A percentile compares a stretch with the other conserved stretches of the same genome.
Conservation (phyloP, 2,113 vertebrate species). For the Halcyon senegalensis region DNA sequence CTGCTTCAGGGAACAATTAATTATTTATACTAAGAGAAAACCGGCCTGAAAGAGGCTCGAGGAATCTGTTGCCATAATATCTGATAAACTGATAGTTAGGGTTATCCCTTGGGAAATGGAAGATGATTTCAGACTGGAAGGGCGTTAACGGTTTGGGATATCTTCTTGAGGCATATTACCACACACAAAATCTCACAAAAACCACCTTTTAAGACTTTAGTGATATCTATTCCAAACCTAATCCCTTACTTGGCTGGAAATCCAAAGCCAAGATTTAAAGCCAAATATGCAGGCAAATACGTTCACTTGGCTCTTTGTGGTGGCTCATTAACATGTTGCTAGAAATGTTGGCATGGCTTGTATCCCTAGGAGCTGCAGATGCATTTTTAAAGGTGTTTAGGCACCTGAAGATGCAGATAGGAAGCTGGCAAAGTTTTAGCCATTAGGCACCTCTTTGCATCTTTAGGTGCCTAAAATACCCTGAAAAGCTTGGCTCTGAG, state of each 20-base stretch:
- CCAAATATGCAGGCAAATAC: not conserved
- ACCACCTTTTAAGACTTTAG: not conserved
- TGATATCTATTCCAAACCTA: not conserved
- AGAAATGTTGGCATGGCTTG: not conserved
- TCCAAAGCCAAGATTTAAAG: not conserved
- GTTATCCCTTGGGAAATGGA: not conserved
- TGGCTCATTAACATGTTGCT: not conserved
- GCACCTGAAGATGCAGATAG: not conserved
- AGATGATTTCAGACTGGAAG: not conserved
- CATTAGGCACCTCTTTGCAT: not conserved
- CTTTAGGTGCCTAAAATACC: not conserved
- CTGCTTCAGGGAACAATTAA: slow-evolving; percentile 39
- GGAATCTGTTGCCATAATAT: not conserved
- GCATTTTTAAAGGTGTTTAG: slow-evolving; percentile 1
- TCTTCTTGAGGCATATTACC: not conserved
- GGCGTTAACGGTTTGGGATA: not conserved
- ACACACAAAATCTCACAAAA: not conserved
- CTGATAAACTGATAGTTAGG: not conserved
- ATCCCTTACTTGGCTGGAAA: not conserved
- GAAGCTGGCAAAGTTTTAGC: not conserved
- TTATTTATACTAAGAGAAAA: slow-evolving; percentile 34
- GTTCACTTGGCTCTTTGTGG: not conserved
- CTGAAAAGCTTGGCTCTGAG: not conserved
- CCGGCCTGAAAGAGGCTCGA: not conserved
- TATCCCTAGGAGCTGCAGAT: not conserved